A percentile compares a stretch with the other conserved stretches of the same genome.
Conservation (phyloP, 2,113 vertebrate species). For the Miniopterus natalensis region DNA sequence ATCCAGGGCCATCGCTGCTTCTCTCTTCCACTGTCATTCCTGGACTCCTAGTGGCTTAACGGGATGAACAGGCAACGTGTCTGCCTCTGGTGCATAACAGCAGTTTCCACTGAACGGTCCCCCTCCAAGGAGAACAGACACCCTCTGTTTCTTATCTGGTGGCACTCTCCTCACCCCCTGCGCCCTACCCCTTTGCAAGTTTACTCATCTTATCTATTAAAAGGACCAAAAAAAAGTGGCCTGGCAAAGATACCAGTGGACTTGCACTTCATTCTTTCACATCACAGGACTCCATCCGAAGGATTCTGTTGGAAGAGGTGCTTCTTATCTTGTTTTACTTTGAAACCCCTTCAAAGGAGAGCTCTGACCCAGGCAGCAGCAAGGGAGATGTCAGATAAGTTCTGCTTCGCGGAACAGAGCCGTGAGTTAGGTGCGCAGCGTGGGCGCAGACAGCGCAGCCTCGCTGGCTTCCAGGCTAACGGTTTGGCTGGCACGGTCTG, state of each 20-base stretch:
- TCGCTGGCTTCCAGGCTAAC: neutral
- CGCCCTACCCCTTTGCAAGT: constrained; percentile 47
- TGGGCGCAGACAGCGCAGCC: fast-evolving
- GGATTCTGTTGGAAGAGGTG: constrained; percentile 83
- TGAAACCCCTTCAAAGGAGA: constrained; percentile 88
- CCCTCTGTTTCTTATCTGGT: neutral
- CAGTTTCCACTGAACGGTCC: neutral
- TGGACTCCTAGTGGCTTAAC: neutral
- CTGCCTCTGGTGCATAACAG: neutral
- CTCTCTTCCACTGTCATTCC: neutral
- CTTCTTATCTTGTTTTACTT: constrained; percentile 89
- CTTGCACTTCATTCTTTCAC: constrained; percentile 80
- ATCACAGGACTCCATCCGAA: constrained; percentile 81
- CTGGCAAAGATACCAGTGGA: constrained; percentile 75
- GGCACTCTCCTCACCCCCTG: neutral
- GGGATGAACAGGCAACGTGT: neutral
- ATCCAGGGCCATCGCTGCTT: neutral
- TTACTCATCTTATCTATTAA: constrained; percentile 84
- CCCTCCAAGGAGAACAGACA: neutral
- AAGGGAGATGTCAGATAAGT: constrained; percentile 62
- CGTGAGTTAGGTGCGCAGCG: neutral
- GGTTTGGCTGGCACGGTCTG: neutral
- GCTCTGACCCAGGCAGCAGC: constrained; percentile 75
- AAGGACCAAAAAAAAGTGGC: constrained; percentile 79
- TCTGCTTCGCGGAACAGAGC: neutral